Conservation (phyloP, 2,113 vertebrate genomes). For the Camelus bactrianus region DNA sequence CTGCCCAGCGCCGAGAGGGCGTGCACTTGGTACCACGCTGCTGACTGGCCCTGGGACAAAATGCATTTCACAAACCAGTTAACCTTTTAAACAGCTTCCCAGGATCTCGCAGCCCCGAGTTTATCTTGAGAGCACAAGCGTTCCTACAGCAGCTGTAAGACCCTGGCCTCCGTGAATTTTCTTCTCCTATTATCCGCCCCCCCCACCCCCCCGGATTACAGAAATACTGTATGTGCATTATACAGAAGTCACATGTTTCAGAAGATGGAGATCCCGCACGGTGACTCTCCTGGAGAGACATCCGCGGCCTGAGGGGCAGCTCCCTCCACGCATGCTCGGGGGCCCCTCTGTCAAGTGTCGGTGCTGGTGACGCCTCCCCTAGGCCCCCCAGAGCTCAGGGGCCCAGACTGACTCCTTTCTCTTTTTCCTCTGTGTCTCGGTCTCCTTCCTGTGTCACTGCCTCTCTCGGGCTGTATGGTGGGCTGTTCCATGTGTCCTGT, state of each 20-base stretch:
- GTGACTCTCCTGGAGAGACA: fast-evolving
- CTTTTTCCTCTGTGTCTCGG: not conserved
- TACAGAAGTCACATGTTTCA: not conserved
- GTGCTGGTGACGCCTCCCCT: fast-evolving
- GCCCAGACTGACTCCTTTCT: fast-evolving
- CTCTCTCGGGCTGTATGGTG: fast-evolving
- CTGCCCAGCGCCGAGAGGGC: not conserved
- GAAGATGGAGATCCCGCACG: not conserved
- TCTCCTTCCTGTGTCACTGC: not conserved
- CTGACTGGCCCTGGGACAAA: no score
- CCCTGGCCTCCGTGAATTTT: not conserved
- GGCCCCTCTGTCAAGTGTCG: fast-evolving
- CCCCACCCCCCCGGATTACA: not conserved
- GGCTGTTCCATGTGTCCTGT: not conserved
- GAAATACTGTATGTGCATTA: fast-evolving
- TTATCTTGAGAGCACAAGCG: not conserved
- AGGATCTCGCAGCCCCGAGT: not conserved
- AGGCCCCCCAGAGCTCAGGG: fast-evolving
- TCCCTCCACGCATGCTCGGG: fast-evolving
- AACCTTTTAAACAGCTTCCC: not conserved
- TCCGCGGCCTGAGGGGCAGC: fast-evolving
- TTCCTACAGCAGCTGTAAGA: not conserved
- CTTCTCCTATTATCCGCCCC: not conserved
- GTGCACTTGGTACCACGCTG: not conserved
- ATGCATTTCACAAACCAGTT: not conserved